These are phyloP conservation scores for Rhinoraja longicauda DNA, from an alignment of 2,797 vertebrate species.

Conservation along the genomic window DNA sequence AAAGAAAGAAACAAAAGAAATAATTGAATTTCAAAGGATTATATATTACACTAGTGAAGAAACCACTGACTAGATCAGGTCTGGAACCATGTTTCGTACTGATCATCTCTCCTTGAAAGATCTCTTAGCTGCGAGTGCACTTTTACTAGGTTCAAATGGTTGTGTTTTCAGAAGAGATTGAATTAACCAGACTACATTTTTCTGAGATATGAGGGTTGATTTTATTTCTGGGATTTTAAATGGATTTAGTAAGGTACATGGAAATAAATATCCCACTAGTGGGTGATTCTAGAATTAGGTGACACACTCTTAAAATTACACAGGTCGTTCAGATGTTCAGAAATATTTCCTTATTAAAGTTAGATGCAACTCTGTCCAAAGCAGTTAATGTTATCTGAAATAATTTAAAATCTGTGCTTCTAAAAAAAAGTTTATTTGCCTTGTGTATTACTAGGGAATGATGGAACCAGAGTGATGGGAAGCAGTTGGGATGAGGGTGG, in stretches of 20 bases:
- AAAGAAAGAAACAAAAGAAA: neutral
- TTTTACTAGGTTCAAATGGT: too few species aligned
- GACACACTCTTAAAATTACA: neutral
- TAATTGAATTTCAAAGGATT: neutral
- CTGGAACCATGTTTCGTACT: neutral
- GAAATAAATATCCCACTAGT: neutral
- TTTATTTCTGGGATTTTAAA: too few species aligned
- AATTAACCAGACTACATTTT: neutral
- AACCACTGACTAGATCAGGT: neutral
- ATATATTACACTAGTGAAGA: neutral
- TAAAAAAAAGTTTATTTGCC: neutral
- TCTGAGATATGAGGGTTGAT: neutral
- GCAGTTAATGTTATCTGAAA: neutral
- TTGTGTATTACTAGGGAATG: neutral
- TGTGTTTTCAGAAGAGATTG: neutral
- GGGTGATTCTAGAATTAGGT: neutral
- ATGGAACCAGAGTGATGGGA: neutral
- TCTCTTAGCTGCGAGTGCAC: neutral
- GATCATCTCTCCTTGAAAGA: neutral
- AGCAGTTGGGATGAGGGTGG: neutral
- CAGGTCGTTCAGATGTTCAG: neutral
- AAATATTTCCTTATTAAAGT: neutral
- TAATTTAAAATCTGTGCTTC: neutral
- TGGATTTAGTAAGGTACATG: neutral
- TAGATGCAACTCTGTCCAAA: neutral